Evolutionary conservation across 2,797 vertebrate species (phyloP).

Genomic region (Sebastes matsubarae): DNA sequence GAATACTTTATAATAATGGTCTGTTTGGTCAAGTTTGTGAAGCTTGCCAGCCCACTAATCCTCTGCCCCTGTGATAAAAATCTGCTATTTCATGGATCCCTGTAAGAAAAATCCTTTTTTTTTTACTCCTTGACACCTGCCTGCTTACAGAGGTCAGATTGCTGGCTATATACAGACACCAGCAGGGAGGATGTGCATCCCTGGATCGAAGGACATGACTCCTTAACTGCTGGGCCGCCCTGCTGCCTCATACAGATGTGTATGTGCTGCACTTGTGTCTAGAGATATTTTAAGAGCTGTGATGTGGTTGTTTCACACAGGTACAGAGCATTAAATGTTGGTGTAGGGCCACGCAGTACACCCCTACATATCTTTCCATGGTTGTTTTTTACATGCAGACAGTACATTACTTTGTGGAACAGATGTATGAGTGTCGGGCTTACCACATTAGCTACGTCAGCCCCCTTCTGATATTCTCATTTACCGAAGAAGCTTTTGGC

Average conservation of each 20-base stretch:
- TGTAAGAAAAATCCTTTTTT: background rate
- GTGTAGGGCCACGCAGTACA: background rate
- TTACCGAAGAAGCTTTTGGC: slow-evolving; percentile 20
- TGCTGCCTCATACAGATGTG: slow-evolving; percentile 19
- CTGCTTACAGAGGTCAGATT: slow-evolving; percentile 39
- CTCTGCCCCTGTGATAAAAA: background rate
- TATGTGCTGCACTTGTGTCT: slow-evolving; percentile 3
- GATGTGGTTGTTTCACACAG: slow-evolving; percentile 30
- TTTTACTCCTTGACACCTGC: background rate
- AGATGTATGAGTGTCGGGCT: background rate
- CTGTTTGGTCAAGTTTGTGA: slow-evolving; percentile 26
- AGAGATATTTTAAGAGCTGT: slow-evolving; percentile 19
- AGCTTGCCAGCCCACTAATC: background rate
- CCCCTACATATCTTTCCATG: background rate
- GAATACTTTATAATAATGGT: background rate
- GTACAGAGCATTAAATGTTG: slow-evolving; percentile 4
- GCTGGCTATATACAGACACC: background rate
- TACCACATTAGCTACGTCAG: background rate
- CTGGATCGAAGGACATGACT: slow-evolving; percentile 30
- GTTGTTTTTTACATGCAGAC: background rate
- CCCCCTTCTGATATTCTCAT: slow-evolving; percentile 18
- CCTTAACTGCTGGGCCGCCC: background rate
- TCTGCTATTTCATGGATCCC: background rate
- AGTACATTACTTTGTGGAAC: background rate
- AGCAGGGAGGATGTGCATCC: slow-evolving; percentile 6